Evolutionary conservation across 2,113 vertebrate genomes (phyloP).

Genomic region (Bothrops jararaca): DNA sequence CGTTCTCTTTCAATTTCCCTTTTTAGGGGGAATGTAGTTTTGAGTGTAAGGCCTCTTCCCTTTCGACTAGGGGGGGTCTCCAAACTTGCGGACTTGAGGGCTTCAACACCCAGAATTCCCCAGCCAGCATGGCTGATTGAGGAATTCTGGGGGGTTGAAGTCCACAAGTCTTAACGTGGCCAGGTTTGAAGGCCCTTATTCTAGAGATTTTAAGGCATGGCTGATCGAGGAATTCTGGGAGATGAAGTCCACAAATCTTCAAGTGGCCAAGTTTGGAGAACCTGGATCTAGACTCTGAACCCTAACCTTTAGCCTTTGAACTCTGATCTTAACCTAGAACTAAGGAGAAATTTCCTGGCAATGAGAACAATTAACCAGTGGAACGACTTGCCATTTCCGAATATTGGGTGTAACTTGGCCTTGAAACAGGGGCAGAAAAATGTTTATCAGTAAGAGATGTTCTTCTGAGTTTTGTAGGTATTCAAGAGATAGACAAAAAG

Average conservation of each 20-base stretch:
- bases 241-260: no score
- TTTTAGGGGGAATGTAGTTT: neutral
- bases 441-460: neutral
- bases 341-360: no score
- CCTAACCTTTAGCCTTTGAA: neutral
- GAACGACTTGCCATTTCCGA: neutral
- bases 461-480: neutral
- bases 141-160: neutral
- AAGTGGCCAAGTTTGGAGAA: neutral
- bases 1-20: neutral
- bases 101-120: neutral
- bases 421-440: neutral
- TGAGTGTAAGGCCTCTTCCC: neutral
- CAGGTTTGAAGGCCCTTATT: neutral
- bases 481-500: neutral
- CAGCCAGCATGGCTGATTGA: no score
- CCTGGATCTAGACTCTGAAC: neutral
- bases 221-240: no score
- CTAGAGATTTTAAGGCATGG: no score
- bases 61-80: neutral
- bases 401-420: neutral
- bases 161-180: neutral
- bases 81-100: neutral
- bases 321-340: neutral
- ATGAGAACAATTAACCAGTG: no score